A percentile compares a stretch with the other conserved stretches of the same genome.
Evolutionary conservation across 1,140 invertebrate genomes (phyloP).

Genomic region (Drosophila grimshawi): DNA sequence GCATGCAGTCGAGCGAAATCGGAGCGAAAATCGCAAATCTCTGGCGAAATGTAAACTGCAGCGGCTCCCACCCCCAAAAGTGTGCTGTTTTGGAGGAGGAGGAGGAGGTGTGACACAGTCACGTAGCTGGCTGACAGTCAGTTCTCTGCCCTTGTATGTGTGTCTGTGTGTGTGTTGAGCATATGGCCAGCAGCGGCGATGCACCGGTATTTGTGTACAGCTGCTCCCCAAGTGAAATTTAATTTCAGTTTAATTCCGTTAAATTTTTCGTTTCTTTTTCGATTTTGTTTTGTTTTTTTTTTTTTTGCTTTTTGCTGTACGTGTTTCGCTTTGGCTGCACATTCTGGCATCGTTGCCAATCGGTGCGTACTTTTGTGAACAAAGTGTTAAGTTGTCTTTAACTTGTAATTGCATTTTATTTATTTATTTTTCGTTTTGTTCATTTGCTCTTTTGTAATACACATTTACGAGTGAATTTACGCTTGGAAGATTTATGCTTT

Average conservation of each 20-base stretch:
- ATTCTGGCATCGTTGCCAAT: constrained; percentile 67
- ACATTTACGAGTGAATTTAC: constrained; percentile 26
- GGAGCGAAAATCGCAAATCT: constrained; percentile 59
- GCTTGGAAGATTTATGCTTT: constrained; percentile 24
- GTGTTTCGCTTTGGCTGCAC: constrained; percentile 40
- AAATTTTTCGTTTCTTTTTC: background rate
- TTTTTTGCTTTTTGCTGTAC: background rate
- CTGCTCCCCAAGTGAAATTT: constrained; percentile 68
- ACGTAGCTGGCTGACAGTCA: constrained; percentile 16
- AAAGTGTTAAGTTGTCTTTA: constrained; percentile 61
- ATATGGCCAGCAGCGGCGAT: constrained; percentile 45
- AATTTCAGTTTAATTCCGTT: constrained; percentile 49
- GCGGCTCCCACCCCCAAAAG: constrained; percentile 12
- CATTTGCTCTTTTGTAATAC: background rate
- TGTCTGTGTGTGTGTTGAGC: constrained; percentile 2
- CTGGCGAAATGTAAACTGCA: constrained; percentile 9
- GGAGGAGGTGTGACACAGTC: constrained; percentile 15
- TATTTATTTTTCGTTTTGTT: background rate
- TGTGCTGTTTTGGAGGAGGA: background rate
- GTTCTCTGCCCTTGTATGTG: constrained; percentile 28
- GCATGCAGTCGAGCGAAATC: constrained; percentile 63
- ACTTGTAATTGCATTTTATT: constrained; percentile 10
- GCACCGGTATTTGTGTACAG: constrained; percentile 41
- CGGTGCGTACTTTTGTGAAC: constrained; percentile 60
- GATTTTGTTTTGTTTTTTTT: background rate